These are phyloP conservation scores for Heterodera carotae DNA, from an alignment of 1,140 invertebrate genomes.

Conservation along the genomic window DNA sequence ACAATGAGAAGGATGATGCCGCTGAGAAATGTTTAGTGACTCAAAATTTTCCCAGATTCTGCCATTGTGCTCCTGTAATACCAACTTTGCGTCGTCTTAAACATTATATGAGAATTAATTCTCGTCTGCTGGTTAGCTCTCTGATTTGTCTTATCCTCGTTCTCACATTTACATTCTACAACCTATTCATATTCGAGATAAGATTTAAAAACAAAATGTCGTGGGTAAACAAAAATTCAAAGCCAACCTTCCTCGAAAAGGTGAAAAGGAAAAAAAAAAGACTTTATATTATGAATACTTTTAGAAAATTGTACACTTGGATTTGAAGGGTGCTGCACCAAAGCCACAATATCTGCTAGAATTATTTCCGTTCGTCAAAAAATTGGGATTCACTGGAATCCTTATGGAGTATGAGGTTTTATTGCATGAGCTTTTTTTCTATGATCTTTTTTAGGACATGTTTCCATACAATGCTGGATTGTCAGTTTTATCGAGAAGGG, in stretches of 20 bases:
- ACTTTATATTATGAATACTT: constrained; percentile 4
- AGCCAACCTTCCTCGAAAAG: too few relatives aligned
- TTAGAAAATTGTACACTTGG: constrained; percentile 75
- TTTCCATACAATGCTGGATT: constrained; percentile 82
- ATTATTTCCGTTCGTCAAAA: constrained; percentile 76
- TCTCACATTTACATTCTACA: not conserved
- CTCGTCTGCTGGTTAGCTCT: not conserved
- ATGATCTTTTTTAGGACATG: constrained; percentile 69
- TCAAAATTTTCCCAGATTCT: too few relatives aligned
- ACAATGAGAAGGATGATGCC: too few relatives aligned
- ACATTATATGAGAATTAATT: not conserved
- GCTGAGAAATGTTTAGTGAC: too few relatives aligned
- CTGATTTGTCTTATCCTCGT: not conserved
- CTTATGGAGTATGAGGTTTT: constrained; percentile 90
- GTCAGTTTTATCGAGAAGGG: constrained; percentile 67
- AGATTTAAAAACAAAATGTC: not conserved
- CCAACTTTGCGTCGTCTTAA: not conserved
- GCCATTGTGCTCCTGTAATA: too few relatives aligned
- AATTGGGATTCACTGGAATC: constrained; percentile 82
- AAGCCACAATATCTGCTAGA: constrained; percentile 73
- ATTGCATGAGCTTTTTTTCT: not conserved
- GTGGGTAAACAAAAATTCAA: not conserved
- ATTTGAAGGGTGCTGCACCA: constrained; percentile 84
- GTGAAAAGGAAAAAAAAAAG: too few relatives aligned
- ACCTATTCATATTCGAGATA: not conserved